phyloP scores from a whole-genome alignment of 2,888 invertebrate genomes.

The Dolomedes plantarius region DNA sequence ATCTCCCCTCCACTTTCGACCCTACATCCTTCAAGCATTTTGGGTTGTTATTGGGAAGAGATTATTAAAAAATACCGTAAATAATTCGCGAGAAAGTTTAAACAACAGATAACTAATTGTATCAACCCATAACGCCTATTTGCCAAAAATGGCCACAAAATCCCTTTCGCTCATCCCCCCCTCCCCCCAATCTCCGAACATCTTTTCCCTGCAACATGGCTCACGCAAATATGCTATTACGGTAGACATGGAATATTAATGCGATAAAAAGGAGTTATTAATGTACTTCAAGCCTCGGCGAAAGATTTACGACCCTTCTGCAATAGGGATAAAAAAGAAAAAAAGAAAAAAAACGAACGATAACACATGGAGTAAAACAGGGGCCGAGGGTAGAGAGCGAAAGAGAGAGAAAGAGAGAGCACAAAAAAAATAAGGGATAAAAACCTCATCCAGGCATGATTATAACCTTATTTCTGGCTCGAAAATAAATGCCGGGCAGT shows the following conservation, averaged over 20 bases:
- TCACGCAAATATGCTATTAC: slow-evolving; percentile 69
- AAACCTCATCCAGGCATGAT: slow-evolving; percentile 65
- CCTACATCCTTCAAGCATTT: no score
- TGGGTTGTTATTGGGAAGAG: no score
- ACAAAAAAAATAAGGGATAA: slow-evolving; percentile 18
- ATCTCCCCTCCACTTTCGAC: no score
- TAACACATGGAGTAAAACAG: slow-evolving; percentile 33
- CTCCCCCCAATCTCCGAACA: background rate
- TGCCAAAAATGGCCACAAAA: background rate
- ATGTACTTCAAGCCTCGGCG: slow-evolving; percentile 32
- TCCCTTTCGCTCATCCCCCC: background rate
- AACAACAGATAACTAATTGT: background rate
- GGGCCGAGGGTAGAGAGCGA: slow-evolving; percentile 11
- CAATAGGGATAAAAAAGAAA: background rate
- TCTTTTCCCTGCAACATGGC: slow-evolving; percentile 4
- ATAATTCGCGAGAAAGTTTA: background rate
- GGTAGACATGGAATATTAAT: slow-evolving; percentile 68
- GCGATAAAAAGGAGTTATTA: slow-evolving; percentile 70
- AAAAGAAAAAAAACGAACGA: background rate
- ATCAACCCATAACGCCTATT: background rate
- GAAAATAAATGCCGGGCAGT: slow-evolving; percentile 70
- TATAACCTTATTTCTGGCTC: slow-evolving; percentile 66
- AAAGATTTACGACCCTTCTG: slow-evolving; percentile 61
- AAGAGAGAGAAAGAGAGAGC: slow-evolving; percentile 11
- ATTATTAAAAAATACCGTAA: background rate